Conservation (phyloP, 2,113 vertebrate genomes). For the Campylomormyrus numenius region DNA sequence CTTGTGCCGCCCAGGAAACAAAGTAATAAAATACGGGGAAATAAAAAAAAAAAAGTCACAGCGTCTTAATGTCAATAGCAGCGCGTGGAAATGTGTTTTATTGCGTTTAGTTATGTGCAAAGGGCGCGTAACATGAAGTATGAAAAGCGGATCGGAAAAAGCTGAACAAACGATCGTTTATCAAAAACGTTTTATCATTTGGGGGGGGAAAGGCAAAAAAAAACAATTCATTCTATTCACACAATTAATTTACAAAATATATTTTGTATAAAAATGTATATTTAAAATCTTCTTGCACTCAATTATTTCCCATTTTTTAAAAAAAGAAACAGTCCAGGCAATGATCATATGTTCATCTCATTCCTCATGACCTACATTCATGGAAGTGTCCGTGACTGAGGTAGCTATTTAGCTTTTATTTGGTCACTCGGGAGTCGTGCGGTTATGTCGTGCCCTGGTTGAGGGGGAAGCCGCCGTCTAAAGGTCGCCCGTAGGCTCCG, state of each 20-base stretch:
- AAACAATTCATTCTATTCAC: constrained; percentile 73
- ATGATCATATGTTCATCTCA: constrained; percentile 15
- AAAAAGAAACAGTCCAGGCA: background rate
- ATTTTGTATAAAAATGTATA: constrained; percentile 67
- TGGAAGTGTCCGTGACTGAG: constrained; percentile 71
- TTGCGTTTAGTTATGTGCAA: constrained; percentile 63
- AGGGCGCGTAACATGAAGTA: constrained; percentile 49
- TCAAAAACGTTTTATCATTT: constrained; percentile 44
- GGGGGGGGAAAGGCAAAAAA: constrained; percentile 55
- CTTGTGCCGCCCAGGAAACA: background rate
- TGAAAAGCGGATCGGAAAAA: constrained; percentile 42
- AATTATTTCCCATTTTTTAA: constrained; percentile 27
- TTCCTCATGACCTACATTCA: constrained; percentile 46
- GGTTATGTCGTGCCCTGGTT: constrained; percentile 66
- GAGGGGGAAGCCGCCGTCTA: constrained; percentile 56
- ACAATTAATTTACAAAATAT: constrained; percentile 84
- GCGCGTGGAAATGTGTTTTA: constrained; percentile 52
- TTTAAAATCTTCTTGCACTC: constrained; percentile 36
- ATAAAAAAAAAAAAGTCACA: constrained; percentile 13
- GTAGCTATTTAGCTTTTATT: constrained; percentile 66
- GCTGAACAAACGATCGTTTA: constrained; percentile 43
- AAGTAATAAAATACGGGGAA: background rate
- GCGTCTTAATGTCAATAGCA: constrained; percentile 41
- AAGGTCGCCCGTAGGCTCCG: constrained; percentile 58
- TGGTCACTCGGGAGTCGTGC: constrained; percentile 45